These are phyloP conservation scores for Peromyscus aztecus DNA, from an alignment of 2,797 vertebrate genomes.

Conservation along the genomic window DNA sequence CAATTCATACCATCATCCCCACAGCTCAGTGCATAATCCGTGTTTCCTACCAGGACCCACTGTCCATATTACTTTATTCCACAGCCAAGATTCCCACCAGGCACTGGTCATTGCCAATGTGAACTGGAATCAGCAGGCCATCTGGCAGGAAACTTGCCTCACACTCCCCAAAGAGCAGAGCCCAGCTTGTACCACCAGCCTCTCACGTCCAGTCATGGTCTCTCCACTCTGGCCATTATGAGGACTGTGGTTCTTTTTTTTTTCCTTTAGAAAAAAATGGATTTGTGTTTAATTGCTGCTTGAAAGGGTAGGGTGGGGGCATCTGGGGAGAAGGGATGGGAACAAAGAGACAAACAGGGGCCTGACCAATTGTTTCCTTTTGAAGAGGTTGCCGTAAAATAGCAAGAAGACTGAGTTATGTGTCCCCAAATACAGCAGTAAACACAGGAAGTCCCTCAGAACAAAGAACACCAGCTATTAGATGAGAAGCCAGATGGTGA, in stretches of 20 bases:
- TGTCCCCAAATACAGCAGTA: constrained; percentile 7
- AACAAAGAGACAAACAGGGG: background rate
- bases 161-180: background rate
- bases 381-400: constrained; percentile 59
- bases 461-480: constrained; percentile 77
- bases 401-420: constrained; percentile 54
- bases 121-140: accelerated
- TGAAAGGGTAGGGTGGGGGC: background rate
- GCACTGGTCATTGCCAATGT: accelerated
- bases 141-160: background rate
- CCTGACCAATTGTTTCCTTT: constrained; percentile 49
- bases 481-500: constrained; percentile 71
- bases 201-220: accelerated
- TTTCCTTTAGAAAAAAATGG: constrained; percentile 54
- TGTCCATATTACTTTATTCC: accelerated
- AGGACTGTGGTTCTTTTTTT: background rate
- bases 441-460: constrained; percentile 65
- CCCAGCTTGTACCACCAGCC: accelerated
- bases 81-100: accelerated
- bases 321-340: background rate
- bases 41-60: accelerated
- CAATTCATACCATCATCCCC: accelerated
- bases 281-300: constrained; percentile 46
- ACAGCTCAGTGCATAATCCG: accelerated
- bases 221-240: background rate